A percentile compares a stretch with the other conserved stretches of the same genome.
These are phyloP conservation scores for Nautilus pompilius DNA, from an alignment of 1,140 invertebrate species.

Conservation along the genomic window DNA sequence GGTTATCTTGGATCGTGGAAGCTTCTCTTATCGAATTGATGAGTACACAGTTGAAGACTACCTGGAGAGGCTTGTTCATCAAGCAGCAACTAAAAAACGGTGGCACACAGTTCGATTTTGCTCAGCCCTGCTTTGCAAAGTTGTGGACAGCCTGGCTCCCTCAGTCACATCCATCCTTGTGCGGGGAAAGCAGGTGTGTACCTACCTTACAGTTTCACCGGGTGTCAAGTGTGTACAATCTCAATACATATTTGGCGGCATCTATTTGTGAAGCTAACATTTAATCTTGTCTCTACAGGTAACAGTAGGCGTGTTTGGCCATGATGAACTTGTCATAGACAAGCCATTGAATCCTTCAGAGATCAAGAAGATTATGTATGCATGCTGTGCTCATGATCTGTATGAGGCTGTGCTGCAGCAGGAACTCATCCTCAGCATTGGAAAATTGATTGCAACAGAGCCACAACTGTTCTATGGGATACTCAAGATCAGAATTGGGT, in stretches of 20 bases:
- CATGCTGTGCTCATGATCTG: conserved; percentile 71
- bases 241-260: too few species aligned
- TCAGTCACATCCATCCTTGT: conserved; percentile 96
- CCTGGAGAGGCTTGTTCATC: conserved; percentile 76
- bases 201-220: too few species aligned
- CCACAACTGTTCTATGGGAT: conserved; percentile 94
- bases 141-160: conserved; percentile 96
- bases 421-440: conserved; percentile 92
- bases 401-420: conserved; percentile 95
- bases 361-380: conserved; percentile 62
- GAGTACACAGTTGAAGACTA: conserved; percentile 67
- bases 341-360: conserved; percentile 94
- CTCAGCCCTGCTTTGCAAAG: conserved; percentile 85
- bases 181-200: conserved; percentile 86
- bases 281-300: conserved; percentile 72
- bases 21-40: conserved; percentile 72
- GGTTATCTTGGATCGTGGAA: conserved; percentile 78
- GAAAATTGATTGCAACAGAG: conserved; percentile 85
- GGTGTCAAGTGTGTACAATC: too few species aligned
- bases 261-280: too few species aligned
- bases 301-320: conserved; percentile 89
- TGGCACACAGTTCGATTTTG: conserved; percentile 90
- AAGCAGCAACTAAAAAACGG: conserved; percentile 81
- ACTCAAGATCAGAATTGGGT: conserved; percentile 91
- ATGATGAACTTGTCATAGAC: conserved; percentile 92